Base-by-base conservation (phyloP, 2,888 invertebrate genomes). In the Brachypterus glaber region DNA sequence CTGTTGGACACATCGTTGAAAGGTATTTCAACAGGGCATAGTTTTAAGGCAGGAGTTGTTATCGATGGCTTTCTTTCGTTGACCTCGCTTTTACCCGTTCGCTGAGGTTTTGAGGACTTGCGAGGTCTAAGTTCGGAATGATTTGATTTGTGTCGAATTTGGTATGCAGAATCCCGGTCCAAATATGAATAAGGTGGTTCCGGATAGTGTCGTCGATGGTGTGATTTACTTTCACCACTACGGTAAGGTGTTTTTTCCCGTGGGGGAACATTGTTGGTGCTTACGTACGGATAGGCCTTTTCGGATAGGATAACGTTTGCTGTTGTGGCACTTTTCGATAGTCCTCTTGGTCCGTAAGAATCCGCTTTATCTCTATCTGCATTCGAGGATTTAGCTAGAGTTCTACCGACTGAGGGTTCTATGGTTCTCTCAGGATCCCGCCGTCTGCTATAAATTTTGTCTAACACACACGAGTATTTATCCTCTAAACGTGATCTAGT, bases 381-480 rank as follows among this genome's bases (percentile, higher is more conserved):
- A 1, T 85, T 82, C n/a, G 83, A 73, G 59, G 82, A 85, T 58
- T 82, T 78, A 51, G 77, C 67, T 17, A 85, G 60, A 60, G 53
- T 26, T 59, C 51, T 36, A 52, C 65, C 60, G 59, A 78, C 33
- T 2, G 60, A 54, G 0, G 82, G 79, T 53, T 83, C 82, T 31
- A 81, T 64, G 0, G 82, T 82, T 63, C 79, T 78, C 51, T 84
- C 85, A 2, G 74, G 73, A 57, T 79, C 73, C 46, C 68, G 69
- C 55, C 73, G 73, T 50, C 75, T 69, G 13, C 48, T 47, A 16
- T 82, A 79, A 49, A 81, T 77, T 55, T 76, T 75, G 56, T 85
- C 83, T 52, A 86, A 66, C 14, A 85, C 76, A 12, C 81, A 75
- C 1, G 82, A 77, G 64, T 85, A 85, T 63, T 86, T 86, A 58